Evolutionary conservation across 2,888 invertebrate genomes (phyloP).

Genomic region (Amorpha juglandis): DNA sequence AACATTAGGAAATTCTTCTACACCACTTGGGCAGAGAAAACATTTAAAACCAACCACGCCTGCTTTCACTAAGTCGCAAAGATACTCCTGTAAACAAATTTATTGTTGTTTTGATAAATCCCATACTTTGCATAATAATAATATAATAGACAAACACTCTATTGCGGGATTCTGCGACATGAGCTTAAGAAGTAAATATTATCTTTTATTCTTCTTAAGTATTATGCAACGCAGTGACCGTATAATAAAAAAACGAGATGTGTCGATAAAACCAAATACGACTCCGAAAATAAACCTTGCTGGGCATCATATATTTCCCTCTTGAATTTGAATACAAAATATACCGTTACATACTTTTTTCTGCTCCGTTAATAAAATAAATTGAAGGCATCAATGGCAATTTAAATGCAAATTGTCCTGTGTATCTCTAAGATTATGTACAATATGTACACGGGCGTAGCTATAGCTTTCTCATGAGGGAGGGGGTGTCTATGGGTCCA

Average conservation of each 20-base stretch:
- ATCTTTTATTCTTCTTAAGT: too few relatives aligned
- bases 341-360: constrained; percentile 16
- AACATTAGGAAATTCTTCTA: constrained; percentile 88
- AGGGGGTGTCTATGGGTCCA: too few relatives aligned
- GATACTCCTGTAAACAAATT: constrained; percentile 17
- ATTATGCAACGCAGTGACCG: constrained; percentile 5
- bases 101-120: background rate
- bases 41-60: constrained; percentile 89
- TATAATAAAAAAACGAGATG: background rate
- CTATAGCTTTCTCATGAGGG: too few relatives aligned
- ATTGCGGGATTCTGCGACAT: too few relatives aligned
- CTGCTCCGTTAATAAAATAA: constrained; percentile 2
- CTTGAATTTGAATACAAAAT: background rate
- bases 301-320: background rate
- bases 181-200: background rate
- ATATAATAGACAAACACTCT: too few relatives aligned
- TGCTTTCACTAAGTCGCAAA: constrained; percentile 34
- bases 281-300: constrained; percentile 12
- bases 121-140: too few relatives aligned
- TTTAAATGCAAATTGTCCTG: background rate
- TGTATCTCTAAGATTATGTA: constrained; percentile 16
- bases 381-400: background rate
- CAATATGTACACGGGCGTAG: too few relatives aligned
- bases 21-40: constrained; percentile 87
- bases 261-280: background rate